Conservation (phyloP, 2,113 vertebrate species). For the Campylomormyrus numenius region DNA sequence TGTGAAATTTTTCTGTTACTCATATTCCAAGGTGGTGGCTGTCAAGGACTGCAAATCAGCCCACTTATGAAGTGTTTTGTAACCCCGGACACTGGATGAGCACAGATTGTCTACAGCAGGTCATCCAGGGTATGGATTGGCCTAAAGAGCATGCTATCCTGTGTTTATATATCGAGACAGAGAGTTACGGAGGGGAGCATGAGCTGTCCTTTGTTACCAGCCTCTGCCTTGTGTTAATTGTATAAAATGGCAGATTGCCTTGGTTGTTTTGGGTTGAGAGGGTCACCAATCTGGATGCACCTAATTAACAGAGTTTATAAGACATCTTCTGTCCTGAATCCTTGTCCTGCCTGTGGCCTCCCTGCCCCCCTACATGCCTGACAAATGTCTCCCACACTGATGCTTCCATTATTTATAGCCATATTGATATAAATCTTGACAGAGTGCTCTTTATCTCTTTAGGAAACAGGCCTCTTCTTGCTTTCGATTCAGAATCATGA, state of each 20-base stretch:
- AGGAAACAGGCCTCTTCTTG: background rate
- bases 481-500: background rate
- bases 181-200: background rate
- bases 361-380: background rate
- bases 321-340: background rate
- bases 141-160: background rate
- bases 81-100: background rate
- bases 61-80: background rate
- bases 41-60: background rate
- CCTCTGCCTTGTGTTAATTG: background rate
- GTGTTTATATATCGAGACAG: background rate
- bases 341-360: background rate
- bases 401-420: slow-evolving; percentile 4
- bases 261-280: background rate
- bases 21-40: background rate
- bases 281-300: background rate
- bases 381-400: background rate
- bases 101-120: background rate
- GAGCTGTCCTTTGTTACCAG: background rate
- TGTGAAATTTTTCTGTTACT: background rate
- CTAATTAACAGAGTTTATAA: background rate
- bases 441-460: background rate
- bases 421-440: background rate
- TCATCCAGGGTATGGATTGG: background rate
- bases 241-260: background rate